A percentile compares a stretch with the other conserved stretches of the same genome.
phyloP scores from a whole-genome alignment of 2,113 vertebrate genomes.

The Dermatemys mawii region DNA sequence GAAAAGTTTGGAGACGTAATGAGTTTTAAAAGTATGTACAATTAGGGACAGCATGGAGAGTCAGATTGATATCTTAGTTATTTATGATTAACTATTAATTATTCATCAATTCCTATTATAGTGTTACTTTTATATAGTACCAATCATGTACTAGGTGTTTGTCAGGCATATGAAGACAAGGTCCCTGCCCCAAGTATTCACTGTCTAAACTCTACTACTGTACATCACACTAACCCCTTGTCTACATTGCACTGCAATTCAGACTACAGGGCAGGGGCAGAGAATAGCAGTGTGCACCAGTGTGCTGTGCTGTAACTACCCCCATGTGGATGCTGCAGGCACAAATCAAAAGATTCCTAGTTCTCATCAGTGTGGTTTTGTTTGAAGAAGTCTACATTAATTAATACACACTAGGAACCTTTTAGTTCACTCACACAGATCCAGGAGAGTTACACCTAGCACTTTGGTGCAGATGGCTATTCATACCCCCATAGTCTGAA shows the following conservation, averaged over 20 bases:
- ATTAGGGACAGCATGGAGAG: not conserved
- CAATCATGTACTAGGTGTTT: not conserved
- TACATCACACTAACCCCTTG: not conserved
- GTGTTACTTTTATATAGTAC: slow-evolving; percentile 1
- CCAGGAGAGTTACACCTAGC: not conserved
- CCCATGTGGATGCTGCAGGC: not conserved
- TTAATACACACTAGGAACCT: not conserved
- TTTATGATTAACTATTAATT: not conserved
- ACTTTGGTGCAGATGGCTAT: not conserved
- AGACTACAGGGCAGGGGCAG: not conserved
- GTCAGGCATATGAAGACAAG: not conserved
- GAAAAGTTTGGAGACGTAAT: slow-evolving; percentile 6
- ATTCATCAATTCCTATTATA: not conserved
- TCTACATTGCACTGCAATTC: not conserved
- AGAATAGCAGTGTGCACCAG: no score
- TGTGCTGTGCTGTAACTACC: not conserved
- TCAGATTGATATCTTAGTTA: not conserved
- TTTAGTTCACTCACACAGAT: not conserved
- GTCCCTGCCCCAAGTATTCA: not conserved
- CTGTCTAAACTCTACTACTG: not conserved
- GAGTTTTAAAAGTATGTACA: not conserved
- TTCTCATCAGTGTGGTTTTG: not conserved
- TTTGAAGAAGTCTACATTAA: not conserved
- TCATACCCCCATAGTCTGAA: not conserved
- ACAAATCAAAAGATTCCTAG: not conserved